A percentile compares a stretch with the other conserved stretches of the same genome.
Evolutionary conservation across 2,797 vertebrate species (phyloP).

Genomic region (Rousettus madagascariensis): DNA sequence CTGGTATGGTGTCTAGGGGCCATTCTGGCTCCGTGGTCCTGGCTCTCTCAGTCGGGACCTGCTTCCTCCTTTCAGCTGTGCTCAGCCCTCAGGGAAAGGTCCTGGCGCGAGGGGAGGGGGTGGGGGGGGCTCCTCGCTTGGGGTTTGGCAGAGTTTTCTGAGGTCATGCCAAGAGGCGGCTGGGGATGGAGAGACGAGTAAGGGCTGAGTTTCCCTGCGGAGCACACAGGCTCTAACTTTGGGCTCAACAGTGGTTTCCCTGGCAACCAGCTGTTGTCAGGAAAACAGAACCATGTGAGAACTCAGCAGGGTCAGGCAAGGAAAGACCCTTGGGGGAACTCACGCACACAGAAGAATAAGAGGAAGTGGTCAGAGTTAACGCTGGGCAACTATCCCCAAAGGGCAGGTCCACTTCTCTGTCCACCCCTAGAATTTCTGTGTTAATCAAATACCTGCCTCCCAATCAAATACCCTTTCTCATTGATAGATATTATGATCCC

Average conservation of each 20-base stretch:
- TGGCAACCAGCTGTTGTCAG: conserved; percentile 51
- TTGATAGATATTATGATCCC: too few species aligned
- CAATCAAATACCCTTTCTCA: background rate
- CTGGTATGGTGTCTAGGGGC: rapidly evolving
- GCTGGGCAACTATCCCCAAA: background rate
- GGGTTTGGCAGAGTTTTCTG: background rate
- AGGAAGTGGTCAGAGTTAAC: background rate
- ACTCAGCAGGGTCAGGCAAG: background rate
- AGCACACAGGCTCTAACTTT: background rate
- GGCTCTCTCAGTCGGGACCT: too few species aligned
- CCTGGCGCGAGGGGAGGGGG: rapidly evolving
- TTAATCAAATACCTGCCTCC: background rate
- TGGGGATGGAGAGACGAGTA: background rate
- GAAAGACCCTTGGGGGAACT: background rate
- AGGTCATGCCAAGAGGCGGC: background rate
- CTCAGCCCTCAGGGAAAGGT: background rate
- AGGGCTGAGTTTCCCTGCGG: background rate
- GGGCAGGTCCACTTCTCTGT: background rate
- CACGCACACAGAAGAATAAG: background rate
- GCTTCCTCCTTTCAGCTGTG: background rate
- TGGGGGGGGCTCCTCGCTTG: background rate
- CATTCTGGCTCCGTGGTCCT: background rate
- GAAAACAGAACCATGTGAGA: conserved; percentile 43
- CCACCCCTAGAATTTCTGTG: too few species aligned
- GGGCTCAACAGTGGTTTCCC: conserved; percentile 6